Evolutionary conservation across 35 echinoderm and acorn worm genomes (phyloP).

Genomic region (Heliocidaris tuberculata): DNA sequence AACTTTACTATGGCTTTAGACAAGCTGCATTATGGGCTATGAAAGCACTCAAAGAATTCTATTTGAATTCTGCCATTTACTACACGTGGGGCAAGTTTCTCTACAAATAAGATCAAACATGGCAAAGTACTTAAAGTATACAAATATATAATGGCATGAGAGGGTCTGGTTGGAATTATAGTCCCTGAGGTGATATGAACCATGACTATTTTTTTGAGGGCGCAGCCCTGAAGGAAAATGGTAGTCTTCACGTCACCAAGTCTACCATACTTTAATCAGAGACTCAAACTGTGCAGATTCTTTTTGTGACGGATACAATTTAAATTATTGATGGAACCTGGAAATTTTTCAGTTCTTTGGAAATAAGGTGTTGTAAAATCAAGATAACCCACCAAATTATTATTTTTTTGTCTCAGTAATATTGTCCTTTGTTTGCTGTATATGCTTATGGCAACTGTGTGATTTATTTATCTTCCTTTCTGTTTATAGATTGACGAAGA

Average conservation of each 20-base stretch:
- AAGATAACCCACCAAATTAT: background rate
- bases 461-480: background rate
- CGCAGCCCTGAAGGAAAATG: too few relatives aligned
- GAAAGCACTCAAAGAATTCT: background rate
- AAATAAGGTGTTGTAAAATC: background rate
- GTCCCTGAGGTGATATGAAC: too few relatives aligned
- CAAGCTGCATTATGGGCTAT: background rate
- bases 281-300: too few relatives aligned
- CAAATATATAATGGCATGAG: too few relatives aligned
- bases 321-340: background rate
- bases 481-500: constrained; percentile 20
- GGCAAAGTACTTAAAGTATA: background rate
- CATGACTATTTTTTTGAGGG: too few relatives aligned
- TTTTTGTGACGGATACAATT: too few relatives aligned
- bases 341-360: background rate
- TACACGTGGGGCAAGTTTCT: background rate
- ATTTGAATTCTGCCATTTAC: background rate
- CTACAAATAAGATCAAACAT: background rate
- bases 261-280: too few relatives aligned
- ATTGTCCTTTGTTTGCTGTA: background rate
- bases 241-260: too few relatives aligned
- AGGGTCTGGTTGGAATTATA: too few relatives aligned
- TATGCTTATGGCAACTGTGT: background rate
- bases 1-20: too few relatives aligned
- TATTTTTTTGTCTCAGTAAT: background rate